Conservation (phyloP, 2,113 vertebrate species). For the Lepus timidus region DNA sequence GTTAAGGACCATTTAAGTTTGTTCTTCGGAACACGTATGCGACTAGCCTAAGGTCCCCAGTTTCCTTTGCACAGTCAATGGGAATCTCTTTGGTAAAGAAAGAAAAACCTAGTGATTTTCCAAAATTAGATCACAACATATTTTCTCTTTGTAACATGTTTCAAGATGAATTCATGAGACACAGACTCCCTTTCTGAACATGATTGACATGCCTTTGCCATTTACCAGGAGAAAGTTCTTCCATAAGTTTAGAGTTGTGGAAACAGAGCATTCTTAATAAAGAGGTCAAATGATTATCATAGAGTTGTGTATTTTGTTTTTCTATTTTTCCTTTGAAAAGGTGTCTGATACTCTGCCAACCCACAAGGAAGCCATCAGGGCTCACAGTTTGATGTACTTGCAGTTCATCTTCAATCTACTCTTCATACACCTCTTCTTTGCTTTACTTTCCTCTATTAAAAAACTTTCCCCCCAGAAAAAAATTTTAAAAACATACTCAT, state of each 20-base stretch:
- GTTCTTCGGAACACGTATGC: neutral
- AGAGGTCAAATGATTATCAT: neutral
- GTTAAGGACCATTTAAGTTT: no score
- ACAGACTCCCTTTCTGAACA: neutral
- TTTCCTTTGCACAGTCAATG: neutral
- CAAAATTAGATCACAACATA: neutral
- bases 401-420: neutral
- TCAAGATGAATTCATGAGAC: neutral
- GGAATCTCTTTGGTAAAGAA: slow-evolving; percentile 1
- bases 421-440: neutral
- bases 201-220: neutral
- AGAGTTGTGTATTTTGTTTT: neutral
- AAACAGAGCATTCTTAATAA: neutral
- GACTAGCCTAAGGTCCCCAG: neutral
- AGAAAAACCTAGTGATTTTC: slow-evolving; percentile 29
- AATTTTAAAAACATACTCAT: neutral
- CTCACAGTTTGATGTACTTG: neutral
- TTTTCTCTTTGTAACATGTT: slow-evolving; percentile 37
- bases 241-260: neutral
- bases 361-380: neutral
- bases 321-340: neutral
- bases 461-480: neutral
- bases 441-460: neutral
- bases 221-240: neutral
- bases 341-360: neutral